Evolutionary conservation across 1,140 invertebrate genomes (phyloP).

Genomic region (Andrena cerasifolii): DNA sequence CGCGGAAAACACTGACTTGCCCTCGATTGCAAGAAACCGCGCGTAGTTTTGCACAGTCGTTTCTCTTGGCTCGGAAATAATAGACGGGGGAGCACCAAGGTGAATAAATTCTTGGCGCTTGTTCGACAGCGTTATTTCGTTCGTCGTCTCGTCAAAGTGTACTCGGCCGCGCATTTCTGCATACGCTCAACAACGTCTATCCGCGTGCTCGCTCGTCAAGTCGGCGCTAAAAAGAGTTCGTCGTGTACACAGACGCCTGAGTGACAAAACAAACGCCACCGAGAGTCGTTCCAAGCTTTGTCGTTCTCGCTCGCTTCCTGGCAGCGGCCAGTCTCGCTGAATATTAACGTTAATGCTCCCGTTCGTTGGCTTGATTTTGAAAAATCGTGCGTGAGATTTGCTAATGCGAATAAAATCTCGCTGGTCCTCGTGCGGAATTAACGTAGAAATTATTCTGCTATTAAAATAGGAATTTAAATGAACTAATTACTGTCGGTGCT

Average conservation of each 20-base stretch:
- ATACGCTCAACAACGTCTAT: neutral
- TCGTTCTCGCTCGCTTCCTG: neutral
- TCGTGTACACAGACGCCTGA: neutral
- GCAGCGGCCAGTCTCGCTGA: neutral
- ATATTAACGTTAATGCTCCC: neutral
- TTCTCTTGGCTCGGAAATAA: constrained; percentile 25
- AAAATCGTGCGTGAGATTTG: neutral
- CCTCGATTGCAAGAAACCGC: neutral
- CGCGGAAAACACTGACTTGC: neutral
- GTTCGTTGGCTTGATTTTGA: neutral
- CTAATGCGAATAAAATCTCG: neutral
- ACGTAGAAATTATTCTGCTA: neutral
- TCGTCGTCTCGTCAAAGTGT: neutral
- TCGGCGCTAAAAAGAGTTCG: neutral
- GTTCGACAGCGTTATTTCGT: neutral
- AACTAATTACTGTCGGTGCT: too few relatives aligned
- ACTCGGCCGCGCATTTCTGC: neutral
- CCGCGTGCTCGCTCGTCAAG: too few relatives aligned
- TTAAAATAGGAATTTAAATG: too few relatives aligned
- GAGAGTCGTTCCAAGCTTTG: neutral
- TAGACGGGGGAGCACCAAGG: neutral
- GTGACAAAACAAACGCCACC: neutral
- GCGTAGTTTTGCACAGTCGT: neutral
- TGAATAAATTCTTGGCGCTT: constrained; percentile 29
- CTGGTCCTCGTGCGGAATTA: neutral